These are phyloP conservation scores for Galagoides demidoff DNA, from an alignment of 2,797 vertebrate genomes.

Conservation along the genomic window DNA sequence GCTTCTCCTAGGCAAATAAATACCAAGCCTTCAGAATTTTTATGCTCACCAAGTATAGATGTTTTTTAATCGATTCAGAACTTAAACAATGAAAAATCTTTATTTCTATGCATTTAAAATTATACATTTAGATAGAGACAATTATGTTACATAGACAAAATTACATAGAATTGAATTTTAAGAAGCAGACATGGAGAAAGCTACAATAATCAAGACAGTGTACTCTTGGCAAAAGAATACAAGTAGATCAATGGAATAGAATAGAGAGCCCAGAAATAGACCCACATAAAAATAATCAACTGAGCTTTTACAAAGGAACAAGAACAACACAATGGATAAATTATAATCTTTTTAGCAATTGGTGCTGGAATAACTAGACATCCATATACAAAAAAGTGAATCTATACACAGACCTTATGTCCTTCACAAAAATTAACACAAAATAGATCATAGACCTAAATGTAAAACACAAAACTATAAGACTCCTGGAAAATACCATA, in stretches of 20 bases:
- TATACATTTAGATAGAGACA: conserved; percentile 14
- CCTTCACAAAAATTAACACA: not conserved
- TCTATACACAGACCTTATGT: not conserved
- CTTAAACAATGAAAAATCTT: conserved; percentile 15
- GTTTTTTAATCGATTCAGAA: conserved; percentile 60
- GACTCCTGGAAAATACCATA: not conserved
- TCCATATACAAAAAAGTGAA: not conserved
- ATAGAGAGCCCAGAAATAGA: conserved; percentile 16
- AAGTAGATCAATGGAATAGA: not conserved
- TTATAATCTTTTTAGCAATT: not conserved
- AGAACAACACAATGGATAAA: not conserved
- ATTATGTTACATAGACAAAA: not conserved
- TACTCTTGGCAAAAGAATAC: not conserved
- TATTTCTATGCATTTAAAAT: conserved; percentile 29
- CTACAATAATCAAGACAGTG: not conserved
- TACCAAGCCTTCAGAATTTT: conserved; percentile 5
- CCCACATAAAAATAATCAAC: not conserved
- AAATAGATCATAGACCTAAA: not conserved
- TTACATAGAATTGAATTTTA: conserved; percentile 16
- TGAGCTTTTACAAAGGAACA: not conserved
- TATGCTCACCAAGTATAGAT: not conserved
- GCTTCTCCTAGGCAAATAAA: conserved; percentile 41
- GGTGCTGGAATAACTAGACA: not conserved
- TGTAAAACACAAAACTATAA: not conserved
- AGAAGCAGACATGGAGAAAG: not conserved